Evolutionary conservation across 1,140 invertebrate genomes (phyloP).

Genomic region (Drosophila rufa): DNA sequence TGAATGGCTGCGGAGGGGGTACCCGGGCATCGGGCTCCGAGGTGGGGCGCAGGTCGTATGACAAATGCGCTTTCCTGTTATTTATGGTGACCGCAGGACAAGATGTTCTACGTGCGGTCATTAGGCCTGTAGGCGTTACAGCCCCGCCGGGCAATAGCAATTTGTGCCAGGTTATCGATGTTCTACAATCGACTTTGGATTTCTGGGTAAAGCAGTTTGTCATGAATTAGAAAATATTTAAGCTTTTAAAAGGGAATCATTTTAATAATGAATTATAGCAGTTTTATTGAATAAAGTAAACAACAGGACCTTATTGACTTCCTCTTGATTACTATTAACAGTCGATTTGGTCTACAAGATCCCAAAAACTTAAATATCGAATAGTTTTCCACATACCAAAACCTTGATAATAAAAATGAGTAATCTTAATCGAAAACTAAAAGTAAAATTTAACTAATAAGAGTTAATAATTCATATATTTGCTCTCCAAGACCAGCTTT

Average conservation of each 20-base stretch:
- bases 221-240: not conserved
- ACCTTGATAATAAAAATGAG: too few species aligned
- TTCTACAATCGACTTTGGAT: not conserved
- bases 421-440: not conserved
- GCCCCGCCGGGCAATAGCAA: slow-evolving; percentile 8
- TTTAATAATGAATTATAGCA: not conserved
- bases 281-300: not conserved
- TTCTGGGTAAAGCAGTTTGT: not conserved
- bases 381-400: too few species aligned
- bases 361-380: not conserved
- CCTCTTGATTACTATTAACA: too few species aligned
- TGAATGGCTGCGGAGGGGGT: slow-evolving; percentile 18
- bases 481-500: not conserved
- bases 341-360: too few species aligned
- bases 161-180: slow-evolving; percentile 31
- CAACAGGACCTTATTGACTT: too few species aligned
- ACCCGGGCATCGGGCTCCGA: not conserved
- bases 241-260: not conserved
- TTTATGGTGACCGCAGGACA: slow-evolving; percentile 80
- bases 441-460: not conserved
- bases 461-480: not conserved
- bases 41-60: slow-evolving; percentile 58
- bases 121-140: slow-evolving; percentile 55
- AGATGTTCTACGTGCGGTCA: slow-evolving; percentile 77
- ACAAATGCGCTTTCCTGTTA: slow-evolving; percentile 77